These are phyloP conservation scores for Dinocampus coccinellae DNA, from an alignment of 2,888 invertebrate species.

Conservation along the genomic window DNA sequence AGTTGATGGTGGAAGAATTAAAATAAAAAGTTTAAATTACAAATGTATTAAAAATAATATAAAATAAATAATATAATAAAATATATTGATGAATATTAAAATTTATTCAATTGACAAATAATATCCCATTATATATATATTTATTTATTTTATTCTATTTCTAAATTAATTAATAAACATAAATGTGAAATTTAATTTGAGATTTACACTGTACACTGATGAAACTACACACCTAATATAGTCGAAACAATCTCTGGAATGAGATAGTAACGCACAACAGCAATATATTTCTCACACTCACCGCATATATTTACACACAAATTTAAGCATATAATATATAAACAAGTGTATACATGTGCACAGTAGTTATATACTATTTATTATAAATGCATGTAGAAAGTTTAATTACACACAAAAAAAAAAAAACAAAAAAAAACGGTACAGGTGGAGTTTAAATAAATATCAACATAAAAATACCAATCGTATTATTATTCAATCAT, in stretches of 20 bases:
- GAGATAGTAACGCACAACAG: neutral
- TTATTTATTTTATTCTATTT: neutral
- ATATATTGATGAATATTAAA: no score
- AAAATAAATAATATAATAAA: neutral
- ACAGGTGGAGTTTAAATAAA: neutral
- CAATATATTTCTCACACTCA: neutral
- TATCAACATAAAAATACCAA: conserved; percentile 2
- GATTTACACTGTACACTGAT: no score
- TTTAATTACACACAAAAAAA: conserved; percentile 64
- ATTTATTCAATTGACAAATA: no score
- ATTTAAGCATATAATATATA: neutral
- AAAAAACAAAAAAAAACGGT: neutral
- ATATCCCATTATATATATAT: neutral
- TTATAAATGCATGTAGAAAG: conserved; percentile 46
- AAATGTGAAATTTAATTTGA: neutral
- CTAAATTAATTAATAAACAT: neutral
- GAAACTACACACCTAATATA: no score
- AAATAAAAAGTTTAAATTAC: conserved; percentile 12
- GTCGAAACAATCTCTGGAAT: neutral
- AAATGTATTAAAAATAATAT: neutral
- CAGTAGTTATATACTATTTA: neutral
- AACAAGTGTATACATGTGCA: neutral
- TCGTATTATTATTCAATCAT: conserved; percentile 3
- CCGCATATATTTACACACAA: neutral
- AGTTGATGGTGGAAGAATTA: conserved; percentile 5